Base-by-base conservation (phyloP, 2,888 invertebrate genomes). In the Cataglyphis livida region DNA sequence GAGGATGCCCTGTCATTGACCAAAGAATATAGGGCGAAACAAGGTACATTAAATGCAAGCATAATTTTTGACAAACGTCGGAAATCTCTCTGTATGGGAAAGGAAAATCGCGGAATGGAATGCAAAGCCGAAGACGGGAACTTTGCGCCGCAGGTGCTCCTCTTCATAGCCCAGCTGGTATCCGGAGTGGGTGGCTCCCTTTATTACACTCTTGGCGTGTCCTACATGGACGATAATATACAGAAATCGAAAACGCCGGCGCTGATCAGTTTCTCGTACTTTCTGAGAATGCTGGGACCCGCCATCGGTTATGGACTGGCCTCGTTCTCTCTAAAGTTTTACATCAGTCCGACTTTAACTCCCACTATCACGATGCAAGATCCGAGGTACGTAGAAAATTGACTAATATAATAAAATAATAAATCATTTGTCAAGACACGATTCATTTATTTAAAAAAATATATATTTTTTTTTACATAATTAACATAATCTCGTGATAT, bases 221-320 rank as follows among this genome's bases (percentile, higher is more conserved):
- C 97, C 1, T 97, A 97, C 92, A 96, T 97, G 96, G 97, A 97
- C 92, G 97, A 97, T 91, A 97, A 97, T 91, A 96, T 97, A n/a
- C 96, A 96, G 90, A 96, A 96, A 91, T 96, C 97, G 4, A 97
- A 96, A 91, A 97, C 97, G 0, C 97, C 97, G n/a, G 96, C 96
- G 2, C 94, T 97, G 59, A 95, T 97, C 84, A 97, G 97, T 94
- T 95, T 97, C 73, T 96, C 96, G 0, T 96, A 96, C 89, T 96
- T 96, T 90, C 93, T 97, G 85, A 95, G 97, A 68, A 96, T 97
- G 96, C 90, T 97, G 91, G 97, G 97, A 10, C 97, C 97, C 0
- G 96, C 96, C 0, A 95, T 97, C 18, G 97, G 97, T 7, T 97
- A 96, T 90, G 96, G 96, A 0, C 91, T 97, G 82, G 97, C 96